Base-by-base conservation (phyloP, 2,113 vertebrate species). In the Varanus komodoensis region DNA sequence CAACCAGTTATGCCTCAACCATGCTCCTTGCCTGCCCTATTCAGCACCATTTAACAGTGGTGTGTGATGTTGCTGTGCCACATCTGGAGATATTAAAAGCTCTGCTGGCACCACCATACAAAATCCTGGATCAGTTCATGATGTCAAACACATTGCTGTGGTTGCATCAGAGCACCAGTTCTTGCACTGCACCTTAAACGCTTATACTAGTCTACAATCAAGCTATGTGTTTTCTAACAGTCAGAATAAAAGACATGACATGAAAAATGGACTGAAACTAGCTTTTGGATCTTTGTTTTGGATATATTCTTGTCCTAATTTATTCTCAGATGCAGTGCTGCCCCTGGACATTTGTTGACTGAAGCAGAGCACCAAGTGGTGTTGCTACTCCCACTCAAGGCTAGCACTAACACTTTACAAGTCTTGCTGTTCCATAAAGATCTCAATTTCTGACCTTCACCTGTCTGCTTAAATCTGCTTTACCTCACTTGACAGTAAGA, bases 241-340 rank as follows among this genome's bases (percentile, higher is more conserved):
- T n/a, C 75, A 87, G 90, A 69, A 77, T 88, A 79, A 79, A 54
- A 90, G 82, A 85, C 38, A 67, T 12, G 89, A 81, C 87, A 79
- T 12, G 27, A 48, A 89, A 67, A 91, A 89, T 73, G 87, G 84
- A 0, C 48, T 1, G 84, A 67, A 84, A 67, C 85, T 71, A 67
- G 34, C 38, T 86, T 87, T 64, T 87, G 23, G 67, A 34, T 71
- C 25, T 84, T 14, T 44, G 19, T 71, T 1, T 0, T n/a, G 75
- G 86, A 75, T 29, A 1, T 84, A 52, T 61, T 89, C 80, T 88
- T 81, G 74, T 1, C 79, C 82, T 34, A 32, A 84, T 87, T 87
- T 93, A 69, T 48, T 92, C 34, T 73, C 52, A 79, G 38, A 38
- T 19, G 48, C n/a, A 68, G 57, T 79, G 38, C 38, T 87, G 29